These are phyloP conservation scores for Autographa gamma DNA, from an alignment of 2,888 invertebrate species.

Conservation along the genomic window DNA sequence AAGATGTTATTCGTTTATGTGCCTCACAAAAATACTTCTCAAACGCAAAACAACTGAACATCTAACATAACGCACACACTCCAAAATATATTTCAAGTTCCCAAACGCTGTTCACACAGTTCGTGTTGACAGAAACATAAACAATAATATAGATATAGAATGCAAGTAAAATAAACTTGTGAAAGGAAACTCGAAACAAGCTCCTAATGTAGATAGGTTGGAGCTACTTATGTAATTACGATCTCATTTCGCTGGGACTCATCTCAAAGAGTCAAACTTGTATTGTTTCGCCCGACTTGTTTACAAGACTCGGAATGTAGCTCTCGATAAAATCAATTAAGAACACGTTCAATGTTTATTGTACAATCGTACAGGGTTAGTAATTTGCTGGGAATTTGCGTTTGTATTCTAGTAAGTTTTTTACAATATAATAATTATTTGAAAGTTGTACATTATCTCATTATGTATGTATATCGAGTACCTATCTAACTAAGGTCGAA, in stretches of 20 bases:
- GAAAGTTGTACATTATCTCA: too few relatives aligned
- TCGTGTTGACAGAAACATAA: conserved; percentile 6
- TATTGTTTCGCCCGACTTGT: conserved; percentile 70
- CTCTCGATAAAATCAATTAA: conserved; percentile 33
- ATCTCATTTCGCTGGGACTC: conserved; percentile 68
- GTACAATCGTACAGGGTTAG: too few relatives aligned
- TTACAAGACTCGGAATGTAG: conserved; percentile 53
- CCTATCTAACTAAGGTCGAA: too few relatives aligned
- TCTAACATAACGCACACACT: too few relatives aligned
- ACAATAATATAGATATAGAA: not conserved
- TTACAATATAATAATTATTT: too few relatives aligned
- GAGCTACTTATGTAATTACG: conserved; percentile 70
- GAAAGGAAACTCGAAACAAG: conserved; percentile 53
- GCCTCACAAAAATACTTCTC: too few relatives aligned
- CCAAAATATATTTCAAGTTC: too few relatives aligned
- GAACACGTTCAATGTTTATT: conserved; percentile 1
- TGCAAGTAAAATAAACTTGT: conserved; percentile 24
- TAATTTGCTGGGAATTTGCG: not conserved
- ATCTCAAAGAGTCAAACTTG: conserved; percentile 71
- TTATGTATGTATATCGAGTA: too few relatives aligned
- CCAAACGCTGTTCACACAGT: not conserved
- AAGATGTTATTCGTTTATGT: too few relatives aligned
- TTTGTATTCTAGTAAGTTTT: not conserved
- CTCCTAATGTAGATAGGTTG: conserved; percentile 55
- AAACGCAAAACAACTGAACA: too few relatives aligned